These are phyloP conservation scores for Chauna torquata DNA, from an alignment of 2,113 vertebrate genomes.

Conservation along the genomic window DNA sequence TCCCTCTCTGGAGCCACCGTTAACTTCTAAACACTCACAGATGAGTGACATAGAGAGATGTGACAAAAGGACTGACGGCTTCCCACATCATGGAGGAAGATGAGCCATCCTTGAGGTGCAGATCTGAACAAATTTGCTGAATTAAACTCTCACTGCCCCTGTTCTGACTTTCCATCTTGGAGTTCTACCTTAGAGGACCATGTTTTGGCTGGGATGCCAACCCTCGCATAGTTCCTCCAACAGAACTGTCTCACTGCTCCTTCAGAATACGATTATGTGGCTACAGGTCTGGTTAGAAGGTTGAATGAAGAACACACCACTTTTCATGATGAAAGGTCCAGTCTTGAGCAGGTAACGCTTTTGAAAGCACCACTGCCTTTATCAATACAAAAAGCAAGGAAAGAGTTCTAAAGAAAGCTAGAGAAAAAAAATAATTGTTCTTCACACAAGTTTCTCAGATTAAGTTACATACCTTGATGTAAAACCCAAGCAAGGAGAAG, in stretches of 20 bases:
- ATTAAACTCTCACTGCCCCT: background rate
- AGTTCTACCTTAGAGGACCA: background rate
- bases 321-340: background rate
- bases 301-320: background rate
- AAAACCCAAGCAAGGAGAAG: background rate
- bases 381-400: background rate
- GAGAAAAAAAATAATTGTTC: background rate
- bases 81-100: background rate
- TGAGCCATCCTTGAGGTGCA: background rate
- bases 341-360: background rate
- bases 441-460: background rate
- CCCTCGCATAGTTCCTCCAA: accelerated
- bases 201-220: background rate
- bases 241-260: background rate
- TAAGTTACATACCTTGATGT: background rate
- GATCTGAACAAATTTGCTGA: background rate
- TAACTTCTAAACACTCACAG: background rate
- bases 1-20: background rate
- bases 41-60: background rate
- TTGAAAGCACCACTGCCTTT: background rate
- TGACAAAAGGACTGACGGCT: background rate
- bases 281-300: background rate
- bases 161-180: background rate
- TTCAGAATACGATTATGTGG: background rate
- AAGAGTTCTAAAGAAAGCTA: background rate